Percentiles rank a stretch among this genome's conserved stretches.
Evolutionary conservation across 2,113 vertebrate species (phyloP).

Genomic region (Nothoprocta perdicaria): DNA sequence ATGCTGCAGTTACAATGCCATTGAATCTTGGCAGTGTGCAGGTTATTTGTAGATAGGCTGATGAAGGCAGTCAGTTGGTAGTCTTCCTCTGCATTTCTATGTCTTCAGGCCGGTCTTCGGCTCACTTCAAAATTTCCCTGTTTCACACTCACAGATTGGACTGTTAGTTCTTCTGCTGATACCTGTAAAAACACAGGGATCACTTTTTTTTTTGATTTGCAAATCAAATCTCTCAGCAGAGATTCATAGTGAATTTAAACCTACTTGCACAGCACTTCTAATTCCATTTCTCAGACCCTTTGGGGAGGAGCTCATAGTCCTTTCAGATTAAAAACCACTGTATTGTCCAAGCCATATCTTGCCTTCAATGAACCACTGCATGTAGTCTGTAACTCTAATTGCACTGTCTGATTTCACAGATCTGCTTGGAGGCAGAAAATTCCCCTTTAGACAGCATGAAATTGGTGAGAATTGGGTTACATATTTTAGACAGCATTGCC

Average conservation of each 20-base stretch:
- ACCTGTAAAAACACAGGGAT: not conserved
- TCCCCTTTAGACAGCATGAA: not conserved
- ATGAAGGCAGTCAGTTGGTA: not conserved
- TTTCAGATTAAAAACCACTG: not conserved
- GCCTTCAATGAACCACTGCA: not conserved
- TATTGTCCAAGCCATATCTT: not conserved
- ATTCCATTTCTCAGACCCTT: not conserved
- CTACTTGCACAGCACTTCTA: not conserved
- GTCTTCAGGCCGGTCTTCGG: not conserved
- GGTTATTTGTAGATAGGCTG: not conserved
- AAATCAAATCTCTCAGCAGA: not conserved
- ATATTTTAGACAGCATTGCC: not conserved
- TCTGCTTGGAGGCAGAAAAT: not conserved
- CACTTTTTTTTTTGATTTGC: not conserved
- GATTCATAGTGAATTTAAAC: not conserved
- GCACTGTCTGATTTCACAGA: not conserved
- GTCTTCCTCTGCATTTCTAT: not conserved
- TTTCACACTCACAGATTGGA: not conserved
- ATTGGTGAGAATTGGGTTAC: not conserved
- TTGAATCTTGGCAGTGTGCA: not conserved
- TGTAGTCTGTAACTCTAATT: not conserved
- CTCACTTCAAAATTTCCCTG: not conserved
- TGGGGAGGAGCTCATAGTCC: not conserved
- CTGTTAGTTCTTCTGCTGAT: not conserved
- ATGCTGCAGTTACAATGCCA: not conserved